Percentiles rank a stretch among this genome's conserved stretches.
These are phyloP conservation scores for Bombus terrestris DNA, from an alignment of 1,140 invertebrate species.

Conservation along the genomic window DNA sequence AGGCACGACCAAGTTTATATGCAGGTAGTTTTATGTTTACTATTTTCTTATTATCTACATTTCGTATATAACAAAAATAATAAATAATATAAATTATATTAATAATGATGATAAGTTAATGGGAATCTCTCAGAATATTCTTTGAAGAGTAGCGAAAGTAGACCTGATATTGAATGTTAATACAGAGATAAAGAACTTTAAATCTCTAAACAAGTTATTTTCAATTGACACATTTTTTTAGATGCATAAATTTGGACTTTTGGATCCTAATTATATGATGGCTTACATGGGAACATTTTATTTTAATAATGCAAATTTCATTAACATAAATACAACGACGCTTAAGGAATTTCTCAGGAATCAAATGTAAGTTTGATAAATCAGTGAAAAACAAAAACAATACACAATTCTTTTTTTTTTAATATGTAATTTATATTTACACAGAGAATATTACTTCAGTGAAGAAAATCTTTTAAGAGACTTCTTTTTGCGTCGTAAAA, in stretches of 20 bases:
- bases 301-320: conserved; percentile 83
- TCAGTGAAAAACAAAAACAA: background rate
- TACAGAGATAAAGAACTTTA: background rate
- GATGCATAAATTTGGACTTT: conserved; percentile 75
- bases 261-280: conserved; percentile 83
- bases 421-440: conserved; percentile 73
- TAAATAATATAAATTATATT: background rate
- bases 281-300: conserved; percentile 86
- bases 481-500: conserved; percentile 98
- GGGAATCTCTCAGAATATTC: conserved; percentile 54
- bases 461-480: conserved; percentile 97
- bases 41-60: background rate
- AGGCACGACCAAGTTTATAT: conserved; percentile 82
- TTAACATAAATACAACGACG: conserved; percentile 83
- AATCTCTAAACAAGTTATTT: background rate
- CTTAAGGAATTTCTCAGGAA: conserved; percentile 92
- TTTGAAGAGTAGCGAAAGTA: conserved; percentile 58
- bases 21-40: conserved; percentile 75
- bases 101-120: conserved; percentile 20
- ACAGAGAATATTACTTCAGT: conserved; percentile 99
- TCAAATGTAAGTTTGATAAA: conserved; percentile 88
- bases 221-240: conserved; percentile 55
- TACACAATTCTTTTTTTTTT: too few relatives aligned
- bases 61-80: background rate
- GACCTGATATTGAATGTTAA: conserved; percentile 59